These are phyloP conservation scores for Dicyrtomina minuta DNA, from an alignment of 2,888 invertebrate genomes.

Conservation along the genomic window DNA sequence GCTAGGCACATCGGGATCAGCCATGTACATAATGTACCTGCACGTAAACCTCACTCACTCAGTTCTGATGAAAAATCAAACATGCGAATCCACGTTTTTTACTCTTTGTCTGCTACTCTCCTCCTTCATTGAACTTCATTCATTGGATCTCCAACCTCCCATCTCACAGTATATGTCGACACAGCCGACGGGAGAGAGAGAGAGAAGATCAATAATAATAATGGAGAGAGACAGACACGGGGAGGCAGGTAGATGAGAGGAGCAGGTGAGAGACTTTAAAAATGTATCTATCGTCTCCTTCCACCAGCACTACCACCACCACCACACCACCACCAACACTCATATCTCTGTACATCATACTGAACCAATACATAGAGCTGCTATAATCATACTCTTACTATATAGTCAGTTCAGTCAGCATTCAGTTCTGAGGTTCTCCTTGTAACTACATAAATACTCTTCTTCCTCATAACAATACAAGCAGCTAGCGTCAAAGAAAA, in stretches of 20 bases:
- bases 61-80: constrained; percentile 22
- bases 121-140: constrained; percentile 3
- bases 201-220: constrained; percentile 38
- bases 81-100: constrained; percentile 26
- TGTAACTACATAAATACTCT: not conserved
- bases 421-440: too few relatives aligned
- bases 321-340: not conserved
- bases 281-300: constrained; percentile 6
- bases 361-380: too few relatives aligned
- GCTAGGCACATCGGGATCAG: too few relatives aligned
- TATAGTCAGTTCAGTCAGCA: not conserved
- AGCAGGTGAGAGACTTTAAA: constrained; percentile 28
- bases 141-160: constrained; percentile 19
- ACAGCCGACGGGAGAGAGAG: constrained; percentile 12
- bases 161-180: constrained; percentile 29
- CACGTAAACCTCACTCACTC: constrained; percentile 1
- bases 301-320: not conserved
- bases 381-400: not conserved
- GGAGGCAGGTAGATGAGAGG: constrained; percentile 31
- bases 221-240: constrained; percentile 34
- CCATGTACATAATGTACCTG: not conserved
- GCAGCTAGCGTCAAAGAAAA: not conserved
- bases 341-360: too few relatives aligned
- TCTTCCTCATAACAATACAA: not conserved
- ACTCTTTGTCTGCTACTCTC: constrained; percentile 20